Evolutionary conservation across 2,888 invertebrate genomes (phyloP).

Genomic region (Athalia circularis): DNA sequence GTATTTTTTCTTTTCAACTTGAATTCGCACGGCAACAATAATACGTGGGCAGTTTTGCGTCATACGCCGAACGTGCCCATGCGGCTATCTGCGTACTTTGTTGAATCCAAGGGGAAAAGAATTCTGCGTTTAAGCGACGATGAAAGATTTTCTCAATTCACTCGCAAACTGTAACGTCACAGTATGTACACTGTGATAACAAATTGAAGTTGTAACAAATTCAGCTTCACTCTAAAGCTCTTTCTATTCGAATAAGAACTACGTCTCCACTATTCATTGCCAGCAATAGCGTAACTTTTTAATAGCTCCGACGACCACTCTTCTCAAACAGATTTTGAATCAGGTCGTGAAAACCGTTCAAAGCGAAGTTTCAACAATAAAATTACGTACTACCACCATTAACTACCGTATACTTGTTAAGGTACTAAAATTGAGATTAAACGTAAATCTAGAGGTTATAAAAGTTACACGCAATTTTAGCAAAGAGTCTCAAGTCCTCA

Average conservation of each 20-base stretch:
- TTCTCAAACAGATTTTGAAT: slow-evolving; percentile 33
- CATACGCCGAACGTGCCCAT: slow-evolving; percentile 59
- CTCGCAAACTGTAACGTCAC: slow-evolving; percentile 3
- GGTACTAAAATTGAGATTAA: slow-evolving; percentile 31
- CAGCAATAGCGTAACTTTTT: slow-evolving; percentile 22
- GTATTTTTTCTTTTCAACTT: slow-evolving; percentile 56
- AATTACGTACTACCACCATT: slow-evolving; percentile 6
- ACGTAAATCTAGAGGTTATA: slow-evolving; percentile 15
- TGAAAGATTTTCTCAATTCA: not conserved
- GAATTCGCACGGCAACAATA: slow-evolving; percentile 60
- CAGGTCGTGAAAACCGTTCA: slow-evolving; percentile 19
- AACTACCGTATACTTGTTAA: not conserved
- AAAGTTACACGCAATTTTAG: slow-evolving; percentile 30
- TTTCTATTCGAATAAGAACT: slow-evolving; percentile 7
- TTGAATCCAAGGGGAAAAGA: slow-evolving; percentile 15
- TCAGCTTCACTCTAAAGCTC: not conserved
- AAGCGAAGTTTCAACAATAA: slow-evolving; percentile 27
- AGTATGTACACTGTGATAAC: not conserved
- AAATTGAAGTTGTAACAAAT: slow-evolving; percentile 20
- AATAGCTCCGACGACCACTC: slow-evolving; percentile 17
- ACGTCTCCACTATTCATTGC: not conserved
- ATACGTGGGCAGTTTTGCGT: slow-evolving; percentile 61
- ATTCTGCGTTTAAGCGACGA: not conserved
- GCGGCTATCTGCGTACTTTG: slow-evolving; percentile 49
- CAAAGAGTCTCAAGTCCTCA: slow-evolving; percentile 11